These are phyloP conservation scores for Dryas iulia DNA, from an alignment of 1,140 invertebrate genomes.

Conservation along the genomic window DNA sequence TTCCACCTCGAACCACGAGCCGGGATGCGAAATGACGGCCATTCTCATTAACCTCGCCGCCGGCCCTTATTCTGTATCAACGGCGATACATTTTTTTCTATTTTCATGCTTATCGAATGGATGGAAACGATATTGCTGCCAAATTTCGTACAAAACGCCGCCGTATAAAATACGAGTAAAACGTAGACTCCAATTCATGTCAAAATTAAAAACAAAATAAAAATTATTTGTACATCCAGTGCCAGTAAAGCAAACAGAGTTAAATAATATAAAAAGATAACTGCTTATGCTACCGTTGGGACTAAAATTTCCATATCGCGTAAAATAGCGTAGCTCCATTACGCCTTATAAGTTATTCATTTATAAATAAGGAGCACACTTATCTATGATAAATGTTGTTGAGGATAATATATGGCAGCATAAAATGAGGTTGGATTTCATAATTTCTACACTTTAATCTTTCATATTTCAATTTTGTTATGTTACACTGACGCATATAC, in stretches of 20 bases:
- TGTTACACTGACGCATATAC: neutral
- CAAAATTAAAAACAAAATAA: constrained; percentile 12
- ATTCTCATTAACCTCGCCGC: constrained; percentile 63
- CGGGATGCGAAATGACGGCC: constrained; percentile 56
- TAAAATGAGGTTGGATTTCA: constrained; percentile 6
- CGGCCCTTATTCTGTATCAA: constrained; percentile 39
- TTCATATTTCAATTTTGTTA: constrained; percentile 2
- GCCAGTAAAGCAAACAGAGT: constrained; percentile 12
- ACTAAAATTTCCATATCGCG: constrained; percentile 22
- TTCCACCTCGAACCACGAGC: constrained; percentile 44
- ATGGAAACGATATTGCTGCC: constrained; percentile 10
- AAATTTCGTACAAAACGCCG: neutral
- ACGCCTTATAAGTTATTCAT: constrained; percentile 32
- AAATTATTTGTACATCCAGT: constrained; percentile 4
- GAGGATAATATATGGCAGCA: neutral
- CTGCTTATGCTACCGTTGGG: constrained; percentile 17
- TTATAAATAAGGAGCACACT: constrained; percentile 25
- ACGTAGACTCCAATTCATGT: neutral
- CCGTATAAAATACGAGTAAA: neutral
- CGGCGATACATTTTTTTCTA: constrained; percentile 46
- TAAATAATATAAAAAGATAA: constrained; percentile 22
- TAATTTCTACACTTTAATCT: constrained; percentile 4
- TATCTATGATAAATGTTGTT: constrained; percentile 21
- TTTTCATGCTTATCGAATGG: constrained; percentile 24
- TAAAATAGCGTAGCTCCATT: constrained; percentile 28